Evolutionary conservation across 2,113 vertebrate species (phyloP), one percentile per base, ranked within the genome.

Genomic region (Numida meleagris): DNA sequence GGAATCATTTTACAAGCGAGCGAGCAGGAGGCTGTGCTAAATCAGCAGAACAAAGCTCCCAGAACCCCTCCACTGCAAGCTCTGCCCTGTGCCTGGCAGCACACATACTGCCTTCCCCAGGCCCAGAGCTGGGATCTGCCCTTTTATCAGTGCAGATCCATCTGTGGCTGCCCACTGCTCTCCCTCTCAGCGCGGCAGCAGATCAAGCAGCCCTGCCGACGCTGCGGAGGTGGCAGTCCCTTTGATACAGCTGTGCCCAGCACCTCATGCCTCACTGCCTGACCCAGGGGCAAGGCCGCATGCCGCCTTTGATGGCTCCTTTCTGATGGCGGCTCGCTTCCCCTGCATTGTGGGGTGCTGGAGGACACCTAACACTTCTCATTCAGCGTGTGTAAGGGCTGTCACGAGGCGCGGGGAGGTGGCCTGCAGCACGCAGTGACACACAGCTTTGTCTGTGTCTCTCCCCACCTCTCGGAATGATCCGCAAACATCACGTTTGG

Each of bases 371-470:
- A 95, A 86, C 27, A 31, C 46, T 94, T 91, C 88, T 92, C n/a
- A 89, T 93, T 96, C 95, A 96, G 86, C 24, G 62, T 51, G 66
- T 76, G 83, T 62, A 33, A 67, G 77, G 65, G 80, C 90, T 94
- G 95, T 81, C 92, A 61, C 53, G n/a, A 76, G 91, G 94, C 81
- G 89, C 74, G 51, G 86, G 95, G 93, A 94, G 87, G 94, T 94
- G 85, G 91, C 61, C 88, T 80, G 87, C 89, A 80, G 91, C 79
- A 86, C 4, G 5, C 93, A 31, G 93, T 88, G 94, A 88, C 91
- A 86, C 82, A 57, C 85, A 91, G 89, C 95, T 95, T 94, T 95
- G 95, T 94, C 91, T 95, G 89, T 91, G 82, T 92, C 93, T 94
- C 78, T 86, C 79, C 68, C 57, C 77, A 89, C 85, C 85, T 91